Evolutionary conservation across 2,888 invertebrate genomes (phyloP), one percentile per base, ranked within the genome.

Genomic region (Melipona bicolor): DNA sequence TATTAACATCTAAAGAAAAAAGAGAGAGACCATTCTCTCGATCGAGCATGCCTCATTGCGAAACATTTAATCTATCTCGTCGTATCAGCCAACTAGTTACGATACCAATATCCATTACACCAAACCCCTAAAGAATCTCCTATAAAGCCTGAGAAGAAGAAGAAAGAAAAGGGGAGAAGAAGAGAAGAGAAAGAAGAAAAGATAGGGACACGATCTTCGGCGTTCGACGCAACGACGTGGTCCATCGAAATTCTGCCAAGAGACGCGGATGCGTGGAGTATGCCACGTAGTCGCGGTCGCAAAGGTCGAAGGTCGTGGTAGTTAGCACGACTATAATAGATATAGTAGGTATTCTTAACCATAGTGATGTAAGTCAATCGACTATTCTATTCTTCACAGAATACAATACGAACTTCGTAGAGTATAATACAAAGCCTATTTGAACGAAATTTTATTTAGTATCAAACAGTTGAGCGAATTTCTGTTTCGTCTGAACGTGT

Each of bases 231-330:
- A 71, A 78, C 49, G 27, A 19, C 27, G 15, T 19, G 21, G 59
- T 56, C 24, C 74, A 36, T 32, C 24, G 50, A 52, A 73, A 62
- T 61, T 61, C 59, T n/a, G 43, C 17, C n/a, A 27, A 21, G 32
- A 17, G 49, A 67, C 59, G 36, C 21, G 36, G 59, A 67, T 62
- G 59, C 52, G 43, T 43, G 2, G 50, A 36, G 50, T 54, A 49
- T 69, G 75, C 78, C 75, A 13, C 5, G 65, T 52, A 78, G 65
- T 77, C 62, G 50, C 74, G 72, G 49, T 59, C 71, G 74, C 43
- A 27, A 80, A 78, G 85, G 76, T 88, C 85, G 69, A 85, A 88
- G 83, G 84, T 88, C 83, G 72, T 50, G 75, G 50, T 70, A 83
- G 74, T 71, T 85, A 77, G 73, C 15, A n/a, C 61, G 62, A 15